Evolutionary conservation across 2,113 vertebrate genomes (phyloP), one percentile per base, ranked within the genome.

Genomic region (Peucedramus taeniatus): DNA sequence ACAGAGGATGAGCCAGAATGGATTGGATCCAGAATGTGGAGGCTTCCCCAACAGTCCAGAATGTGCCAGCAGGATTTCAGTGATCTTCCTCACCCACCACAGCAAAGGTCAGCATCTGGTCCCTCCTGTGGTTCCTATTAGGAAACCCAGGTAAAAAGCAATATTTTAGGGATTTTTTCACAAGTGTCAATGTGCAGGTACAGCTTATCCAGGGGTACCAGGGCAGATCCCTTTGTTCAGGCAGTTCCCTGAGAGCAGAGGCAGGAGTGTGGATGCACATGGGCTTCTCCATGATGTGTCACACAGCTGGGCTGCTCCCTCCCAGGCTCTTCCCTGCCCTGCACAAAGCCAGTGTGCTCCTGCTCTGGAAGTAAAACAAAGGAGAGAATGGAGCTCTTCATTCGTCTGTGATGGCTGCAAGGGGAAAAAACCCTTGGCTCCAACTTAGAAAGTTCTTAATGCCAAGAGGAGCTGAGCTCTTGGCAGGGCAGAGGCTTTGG

Each of bases 1-100:
- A 1, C 0, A 17, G 20, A 10, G 21, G 10, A 20, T 2, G 3
- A 53, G 24, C 15, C 40, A 37, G 26, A 68, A 24, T 0, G 0
- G 26, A 8, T 4, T 53, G 31, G 35, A 68, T 27, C 15, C 68
- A 24, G 18, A 27, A 39, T 1, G 0, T 4, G 7, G 33, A 23
- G 16, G 10, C 42, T 87, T 63, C 22, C 37, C 44, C 42, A 71
- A 33, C 10, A 33, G 28, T 3, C 15, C 28, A 31, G 49, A 23
- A 39, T 6, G 4, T 4, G 3, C 21, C 51, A 65, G 27, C 10
- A 40, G 39, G 44, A 28, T 57, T 86, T 61, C 44, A 27, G 30
- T 17, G 22, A 3, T 51, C 28, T 75, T 79, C 51, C 15, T 66
- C 26, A 76, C 15, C 19, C 28, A 50, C 7, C 28, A 18, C 35